Evolutionary conservation across 92 coral and sea anemone genomes (phyloP), one percentile per base, ranked within the genome.

Genomic region (Galaxea fascicularis): DNA sequence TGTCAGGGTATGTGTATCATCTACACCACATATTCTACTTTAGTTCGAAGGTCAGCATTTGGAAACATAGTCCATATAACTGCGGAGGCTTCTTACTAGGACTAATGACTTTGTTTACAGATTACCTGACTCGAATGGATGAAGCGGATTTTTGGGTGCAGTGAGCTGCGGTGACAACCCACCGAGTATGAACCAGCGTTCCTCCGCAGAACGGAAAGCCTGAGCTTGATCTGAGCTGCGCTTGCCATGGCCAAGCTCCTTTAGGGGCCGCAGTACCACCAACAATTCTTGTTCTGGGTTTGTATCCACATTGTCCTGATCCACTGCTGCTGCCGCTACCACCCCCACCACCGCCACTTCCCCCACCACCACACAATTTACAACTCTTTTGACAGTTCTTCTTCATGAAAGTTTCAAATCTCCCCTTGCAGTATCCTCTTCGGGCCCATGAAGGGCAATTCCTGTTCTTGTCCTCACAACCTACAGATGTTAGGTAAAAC

Each of bases 211-310:
- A 84, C 25, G 76, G 77, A 17, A 62, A 77, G 14, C 85, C 88
- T 7, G 69, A 71, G 8, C 26, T 17, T 12, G 85, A 15, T 47
- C 85, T 77, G 8, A 89, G 26, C 54, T 73, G 80, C 25, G 89
- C 92, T 45, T 89, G 85, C 91, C 91, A 88, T 29, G 91, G 88
- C 84, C 87, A 82, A 35, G 87, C 87, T 73, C 91, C 87, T 57
- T 71, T 25, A 0, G 92, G 92, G 4, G 92, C 92, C 78, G 83
- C 88, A 17, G 88, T 83, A 10, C 92, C 92, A 77, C 92, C 92
- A 0, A 89, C 92, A 53, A 89, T 89, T 21, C 92, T 80, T 17
- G 41, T 44, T 21, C 59, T 77, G 31, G 84, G 89, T 85, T 65
- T 67, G 78, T 68, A 77, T 1, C 82, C 82, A 25, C 82, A 77